phyloP scores from a whole-genome alignment of 30 jellyfish, hydroid and myxozoan species.

The Hydractinia echinata region DNA sequence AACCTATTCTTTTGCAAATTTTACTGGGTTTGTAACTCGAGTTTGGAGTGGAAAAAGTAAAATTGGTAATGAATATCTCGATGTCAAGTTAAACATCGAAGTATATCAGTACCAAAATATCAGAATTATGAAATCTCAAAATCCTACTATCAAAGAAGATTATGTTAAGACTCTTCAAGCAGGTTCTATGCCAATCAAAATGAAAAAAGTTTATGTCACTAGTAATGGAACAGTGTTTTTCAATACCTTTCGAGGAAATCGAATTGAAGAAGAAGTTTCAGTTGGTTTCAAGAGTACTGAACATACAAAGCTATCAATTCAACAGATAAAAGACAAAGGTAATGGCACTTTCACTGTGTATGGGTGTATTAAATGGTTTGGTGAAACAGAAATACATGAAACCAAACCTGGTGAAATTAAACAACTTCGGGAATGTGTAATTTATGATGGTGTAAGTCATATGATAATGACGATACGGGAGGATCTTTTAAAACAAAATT shows the following conservation, averaged over 20 bases:
- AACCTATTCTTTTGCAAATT: constrained; percentile 17
- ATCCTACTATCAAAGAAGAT: constrained; percentile 26
- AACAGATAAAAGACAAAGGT: not conserved
- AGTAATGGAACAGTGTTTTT: constrained; percentile 15
- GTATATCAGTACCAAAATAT: not conserved
- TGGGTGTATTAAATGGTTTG: constrained; percentile 19
- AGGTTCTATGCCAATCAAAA: constrained; percentile 15
- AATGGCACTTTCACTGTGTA: constrained; percentile 15
- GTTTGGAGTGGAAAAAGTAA: constrained; percentile 20
- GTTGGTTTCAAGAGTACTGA: too few species aligned
- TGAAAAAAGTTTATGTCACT: constrained; percentile 18
- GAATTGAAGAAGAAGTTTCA: constrained; percentile 19
- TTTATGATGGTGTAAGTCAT: constrained; percentile 23
- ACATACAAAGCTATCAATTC: too few species aligned
- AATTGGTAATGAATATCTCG: constrained; percentile 30
- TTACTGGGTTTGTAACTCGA: constrained; percentile 23
- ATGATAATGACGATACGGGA: constrained; percentile 29
- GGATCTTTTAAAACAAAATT: constrained; percentile 1
- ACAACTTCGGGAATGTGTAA: constrained; percentile 19
- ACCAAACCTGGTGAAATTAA: not conserved
- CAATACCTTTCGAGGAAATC: constrained; percentile 32
- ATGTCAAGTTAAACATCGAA: constrained; percentile 5
- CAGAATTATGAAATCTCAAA: constrained; percentile 26
- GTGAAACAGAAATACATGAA: not conserved
- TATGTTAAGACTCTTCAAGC: not conserved